Evolutionary conservation across 2,797 vertebrate species (phyloP).

Genomic region (Eupleurogrammus muticus): DNA sequence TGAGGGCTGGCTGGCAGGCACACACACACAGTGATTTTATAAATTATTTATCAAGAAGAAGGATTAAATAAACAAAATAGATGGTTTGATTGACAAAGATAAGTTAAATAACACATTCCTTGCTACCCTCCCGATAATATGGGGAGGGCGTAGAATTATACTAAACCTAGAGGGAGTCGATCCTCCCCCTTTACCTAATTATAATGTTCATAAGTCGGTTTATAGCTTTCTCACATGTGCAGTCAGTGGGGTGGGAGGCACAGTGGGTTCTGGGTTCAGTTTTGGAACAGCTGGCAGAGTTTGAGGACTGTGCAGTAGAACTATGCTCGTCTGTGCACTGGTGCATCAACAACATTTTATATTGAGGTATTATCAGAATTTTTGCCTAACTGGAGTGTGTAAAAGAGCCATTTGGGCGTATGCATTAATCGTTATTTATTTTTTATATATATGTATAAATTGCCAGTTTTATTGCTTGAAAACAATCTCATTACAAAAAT

Average conservation of each 20-base stretch:
- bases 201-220: slow-evolving; percentile 45
- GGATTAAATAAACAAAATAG: slow-evolving; percentile 11
- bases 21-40: background rate
- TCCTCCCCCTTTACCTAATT: slow-evolving; percentile 41
- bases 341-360: slow-evolving; percentile 11
- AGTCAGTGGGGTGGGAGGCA: slow-evolving; percentile 7
- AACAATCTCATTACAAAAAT: too few species aligned
- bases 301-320: slow-evolving; percentile 17
- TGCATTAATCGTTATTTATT: too few species aligned
- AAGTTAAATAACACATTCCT: slow-evolving; percentile 14
- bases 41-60: slow-evolving; percentile 4
- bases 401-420: too few species aligned
- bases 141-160: slow-evolving; percentile 35
- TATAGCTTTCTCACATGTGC: slow-evolving; percentile 25
- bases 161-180: slow-evolving; percentile 38
- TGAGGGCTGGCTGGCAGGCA: background rate
- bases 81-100: slow-evolving; percentile 4
- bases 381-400: background rate
- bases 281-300: slow-evolving; percentile 23
- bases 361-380: slow-evolving; percentile 14
- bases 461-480: slow-evolving; percentile 6
- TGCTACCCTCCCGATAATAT: slow-evolving; percentile 16
- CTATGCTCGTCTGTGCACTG: slow-evolving; percentile 8
- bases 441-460: too few species aligned
- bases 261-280: slow-evolving; percentile 20